phyloP scores from a whole-genome alignment of 2,888 invertebrate genomes.

The Subacronicta megacephala region DNA sequence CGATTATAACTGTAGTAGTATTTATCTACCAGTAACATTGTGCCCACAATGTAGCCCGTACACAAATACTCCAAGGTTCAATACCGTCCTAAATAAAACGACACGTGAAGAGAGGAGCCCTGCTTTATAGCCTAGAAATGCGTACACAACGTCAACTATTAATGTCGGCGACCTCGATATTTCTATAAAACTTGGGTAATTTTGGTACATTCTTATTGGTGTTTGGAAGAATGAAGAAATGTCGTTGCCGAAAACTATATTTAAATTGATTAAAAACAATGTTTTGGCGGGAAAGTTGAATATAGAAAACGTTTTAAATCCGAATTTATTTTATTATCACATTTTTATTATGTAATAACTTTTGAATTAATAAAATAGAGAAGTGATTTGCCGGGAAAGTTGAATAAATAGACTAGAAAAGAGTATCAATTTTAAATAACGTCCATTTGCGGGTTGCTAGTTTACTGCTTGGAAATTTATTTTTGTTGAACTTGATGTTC shows the following conservation, averaged over 20 bases:
- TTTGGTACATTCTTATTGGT: background rate
- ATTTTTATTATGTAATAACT: no score
- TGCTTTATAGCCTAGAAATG: conserved; percentile 39
- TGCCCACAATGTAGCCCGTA: conserved; percentile 36
- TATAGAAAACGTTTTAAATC: background rate
- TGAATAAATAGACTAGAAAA: no score
- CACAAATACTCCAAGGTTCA: conserved; percentile 54
- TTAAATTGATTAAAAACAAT: background rate
- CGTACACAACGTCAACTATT: conserved; percentile 11
- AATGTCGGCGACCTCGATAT: conserved; percentile 15
- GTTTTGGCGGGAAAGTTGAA: conserved; percentile 1
- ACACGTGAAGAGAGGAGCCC: conserved; percentile 31
- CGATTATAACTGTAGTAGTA: conserved; percentile 14
- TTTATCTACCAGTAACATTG: conserved; percentile 33
- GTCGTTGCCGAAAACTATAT: background rate
- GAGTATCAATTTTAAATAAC: no score
- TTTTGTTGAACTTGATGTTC: no score
- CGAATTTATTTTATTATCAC: no score
- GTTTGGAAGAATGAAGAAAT: background rate
- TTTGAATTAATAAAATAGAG: no score
- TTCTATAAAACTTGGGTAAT: conserved; percentile 7
- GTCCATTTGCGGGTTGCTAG: no score
- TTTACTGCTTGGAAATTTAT: no score
- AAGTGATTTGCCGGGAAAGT: no score
- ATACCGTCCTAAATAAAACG: conserved; percentile 48